Base-by-base conservation (phyloP, 2,888 invertebrate genomes). In the Sympetrum striolatum region DNA sequence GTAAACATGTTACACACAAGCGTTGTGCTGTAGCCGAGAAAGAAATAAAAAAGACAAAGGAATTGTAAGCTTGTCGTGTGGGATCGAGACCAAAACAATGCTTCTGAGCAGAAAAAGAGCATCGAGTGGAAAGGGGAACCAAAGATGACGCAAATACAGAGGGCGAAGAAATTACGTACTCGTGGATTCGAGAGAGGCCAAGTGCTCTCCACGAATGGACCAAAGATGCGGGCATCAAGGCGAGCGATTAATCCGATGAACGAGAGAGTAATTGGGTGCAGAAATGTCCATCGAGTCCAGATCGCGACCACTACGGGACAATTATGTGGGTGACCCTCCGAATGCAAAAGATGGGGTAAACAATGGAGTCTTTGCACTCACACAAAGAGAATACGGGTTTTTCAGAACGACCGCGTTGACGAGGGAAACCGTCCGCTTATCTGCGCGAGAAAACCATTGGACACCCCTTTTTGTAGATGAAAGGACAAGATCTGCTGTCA, bases 71-170 rank as follows among this genome's bases (percentile, higher is more conserved):
- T 53, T 1, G 53, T 53, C 53, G 53, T 53, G 53, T 53, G 53
- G 18, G 53, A 53, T 53, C 53, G 53, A 53, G 53, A 18, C 53
- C 53, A 53, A 53, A 53, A 53, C 53, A 53, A 79, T 48, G 81
- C 81, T 35, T 22, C 37, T 39, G 44, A 44, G 90, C 91, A 90
- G 90, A 81, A 80, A 81, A 80, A 90, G 73, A 39, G 73, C 53
- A 53, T 79, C 80, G 80, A 82, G 90, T 90, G 92, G 92, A 90
- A 53, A 90, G 91, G 91, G 92, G 92, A 60, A 37, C 37, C 22
- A 37, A 86, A 60, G 60, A 86, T 86, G 86, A 60, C 37, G 86
- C 60, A 35, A 53, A 53, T 53, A n/a, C 86, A 60, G 18, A 37
- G 37, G 37, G 82, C 82, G 82, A 86, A 60, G 86, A 86, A 86